phyloP scores from a whole-genome alignment of 2,888 invertebrate species.

The Adelognathus sp. region DNA sequence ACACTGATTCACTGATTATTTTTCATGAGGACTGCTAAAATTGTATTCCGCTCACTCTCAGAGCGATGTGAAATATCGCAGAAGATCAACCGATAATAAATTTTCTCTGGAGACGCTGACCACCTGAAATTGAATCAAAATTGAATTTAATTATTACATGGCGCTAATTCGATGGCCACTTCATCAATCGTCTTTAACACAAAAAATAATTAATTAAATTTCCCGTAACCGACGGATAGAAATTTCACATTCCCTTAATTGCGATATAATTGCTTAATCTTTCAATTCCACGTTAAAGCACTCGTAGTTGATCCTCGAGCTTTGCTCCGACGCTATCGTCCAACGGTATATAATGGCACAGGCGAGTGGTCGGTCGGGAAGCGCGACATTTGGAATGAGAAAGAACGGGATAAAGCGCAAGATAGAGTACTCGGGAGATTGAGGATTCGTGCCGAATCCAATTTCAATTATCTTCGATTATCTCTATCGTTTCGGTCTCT shows the following conservation, averaged over 20 bases:
- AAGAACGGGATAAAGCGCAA: constrained; percentile 14
- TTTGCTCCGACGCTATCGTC: constrained; percentile 39
- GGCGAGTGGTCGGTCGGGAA: neutral
- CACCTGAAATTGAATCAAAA: no score
- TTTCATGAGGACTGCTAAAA: neutral
- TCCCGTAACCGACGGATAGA: no score
- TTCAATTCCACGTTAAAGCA: constrained; percentile 28
- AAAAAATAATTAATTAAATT: no score
- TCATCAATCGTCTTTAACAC: no score
- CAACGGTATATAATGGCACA: constrained; percentile 4
- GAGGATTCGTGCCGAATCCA: constrained; percentile 57
- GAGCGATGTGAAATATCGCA: no score
- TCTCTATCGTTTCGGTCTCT: constrained; percentile 48
- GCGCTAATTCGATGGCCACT: no score
- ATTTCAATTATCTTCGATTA: constrained; percentile 61
- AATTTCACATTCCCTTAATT: no score
- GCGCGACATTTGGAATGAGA: constrained; percentile 21
- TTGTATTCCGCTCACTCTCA: neutral
- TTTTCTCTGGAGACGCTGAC: no score
- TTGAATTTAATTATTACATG: no score
- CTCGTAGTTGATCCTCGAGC: constrained; percentile 25
- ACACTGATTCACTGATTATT: neutral
- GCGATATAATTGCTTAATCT: neutral
- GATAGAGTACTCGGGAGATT: constrained; percentile 43
- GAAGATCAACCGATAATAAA: no score